phyloP scores from a whole-genome alignment of 2,888 invertebrate genomes.

The Diadegma fenestrale region DNA sequence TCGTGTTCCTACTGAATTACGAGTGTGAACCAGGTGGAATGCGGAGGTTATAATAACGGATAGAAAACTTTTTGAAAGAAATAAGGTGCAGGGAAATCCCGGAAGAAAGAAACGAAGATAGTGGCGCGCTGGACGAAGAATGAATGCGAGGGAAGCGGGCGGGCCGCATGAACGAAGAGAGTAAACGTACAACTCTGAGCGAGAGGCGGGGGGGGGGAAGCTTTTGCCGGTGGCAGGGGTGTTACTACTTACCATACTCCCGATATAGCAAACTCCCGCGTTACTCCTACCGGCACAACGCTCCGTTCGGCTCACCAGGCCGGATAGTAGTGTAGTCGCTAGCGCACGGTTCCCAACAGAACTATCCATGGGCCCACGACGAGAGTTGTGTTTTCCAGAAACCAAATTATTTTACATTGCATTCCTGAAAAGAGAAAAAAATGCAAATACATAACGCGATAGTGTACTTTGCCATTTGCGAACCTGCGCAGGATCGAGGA shows the following conservation, averaged over 20 bases:
- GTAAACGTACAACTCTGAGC: constrained; percentile 71
- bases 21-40: constrained; percentile 30
- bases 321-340: constrained; percentile 83
- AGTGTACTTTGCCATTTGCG: constrained; percentile 35
- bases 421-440: constrained; percentile 19
- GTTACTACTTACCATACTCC: constrained; percentile 84
- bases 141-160: constrained; percentile 63
- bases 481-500: not conserved
- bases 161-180: constrained; percentile 65
- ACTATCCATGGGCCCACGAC: constrained; percentile 44
- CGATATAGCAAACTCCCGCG: constrained; percentile 82
- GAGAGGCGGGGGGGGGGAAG: constrained; percentile 62
- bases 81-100: constrained; percentile 21
- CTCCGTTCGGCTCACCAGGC: constrained; percentile 74
- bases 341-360: constrained; percentile 77
- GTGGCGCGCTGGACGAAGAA: constrained; percentile 66
- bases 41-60: constrained; percentile 14
- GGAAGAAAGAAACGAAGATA: constrained; percentile 63
- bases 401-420: constrained; percentile 11
- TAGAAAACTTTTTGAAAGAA: constrained; percentile 32
- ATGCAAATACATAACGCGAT: constrained; percentile 16
- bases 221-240: constrained; percentile 80
- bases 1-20: constrained; percentile 9
- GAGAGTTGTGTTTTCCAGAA: constrained; percentile 23
- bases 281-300: constrained; percentile 74